Conservation (phyloP, 1,140 invertebrate genomes). For the Diuraphis noxia region DNA sequence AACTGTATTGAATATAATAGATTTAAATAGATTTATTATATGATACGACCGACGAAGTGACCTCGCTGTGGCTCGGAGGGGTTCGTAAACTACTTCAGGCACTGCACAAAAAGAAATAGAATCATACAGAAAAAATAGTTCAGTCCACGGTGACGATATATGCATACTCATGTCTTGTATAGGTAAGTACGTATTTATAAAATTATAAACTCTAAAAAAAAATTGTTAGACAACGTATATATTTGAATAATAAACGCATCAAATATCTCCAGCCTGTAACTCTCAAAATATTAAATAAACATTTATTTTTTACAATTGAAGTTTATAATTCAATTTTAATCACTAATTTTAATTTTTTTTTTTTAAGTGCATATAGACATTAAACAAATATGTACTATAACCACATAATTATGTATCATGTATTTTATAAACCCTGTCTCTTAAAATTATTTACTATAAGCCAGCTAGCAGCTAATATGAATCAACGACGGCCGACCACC, state of each 20-base stretch:
- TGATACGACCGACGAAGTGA: neutral
- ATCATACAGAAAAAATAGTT: slow-evolving; percentile 18
- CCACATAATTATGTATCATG: no score
- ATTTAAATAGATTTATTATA: neutral
- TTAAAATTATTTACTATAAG: no score
- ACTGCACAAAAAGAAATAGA: neutral
- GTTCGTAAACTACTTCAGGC: slow-evolving; percentile 11
- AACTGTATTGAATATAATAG: neutral
- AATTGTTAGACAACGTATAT: neutral
- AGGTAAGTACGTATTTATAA: neutral
- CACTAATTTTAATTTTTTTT: neutral
- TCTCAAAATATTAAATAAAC: neutral
- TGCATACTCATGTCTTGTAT: neutral
- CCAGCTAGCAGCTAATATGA: neutral
- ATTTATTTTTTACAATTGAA: neutral
- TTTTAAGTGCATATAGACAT: no score
- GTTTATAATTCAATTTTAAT: neutral
- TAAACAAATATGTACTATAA: neutral
- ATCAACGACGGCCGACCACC: neutral
- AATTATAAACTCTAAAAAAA: neutral
- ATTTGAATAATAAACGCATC: no score
- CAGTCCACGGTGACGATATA: neutral
- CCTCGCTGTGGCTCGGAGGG: neutral
- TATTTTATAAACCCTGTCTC: neutral
- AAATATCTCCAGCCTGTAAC: neutral